phyloP scores from a whole-genome alignment of 1,140 invertebrate species.

The Scaptomyza hsui region DNA sequence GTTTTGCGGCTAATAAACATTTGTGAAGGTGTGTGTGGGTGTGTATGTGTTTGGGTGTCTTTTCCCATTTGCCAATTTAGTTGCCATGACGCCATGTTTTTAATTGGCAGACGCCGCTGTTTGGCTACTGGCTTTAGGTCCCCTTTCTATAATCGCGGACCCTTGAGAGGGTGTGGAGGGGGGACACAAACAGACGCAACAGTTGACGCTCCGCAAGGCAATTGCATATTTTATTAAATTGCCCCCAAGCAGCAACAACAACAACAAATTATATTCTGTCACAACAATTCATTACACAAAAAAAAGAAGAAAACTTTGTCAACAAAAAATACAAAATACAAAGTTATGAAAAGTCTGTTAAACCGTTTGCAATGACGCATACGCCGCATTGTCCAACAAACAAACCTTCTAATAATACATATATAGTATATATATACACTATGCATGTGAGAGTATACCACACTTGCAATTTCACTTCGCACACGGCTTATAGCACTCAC shows the following conservation, averaged over 20 bases:
- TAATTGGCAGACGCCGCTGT: conserved; percentile 66
- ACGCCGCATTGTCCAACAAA: conserved; percentile 52
- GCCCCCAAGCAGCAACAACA: conserved; percentile 37
- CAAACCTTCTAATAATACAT: conserved; percentile 18
- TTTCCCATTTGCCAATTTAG: conserved; percentile 34
- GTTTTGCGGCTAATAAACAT: conserved; percentile 82
- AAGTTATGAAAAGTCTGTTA: conserved; percentile 68
- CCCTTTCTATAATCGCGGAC: background rate
- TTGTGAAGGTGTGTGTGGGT: conserved; percentile 47
- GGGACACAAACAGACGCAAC: conserved; percentile 26
- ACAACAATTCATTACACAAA: conserved; percentile 80
- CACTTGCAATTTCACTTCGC: background rate
- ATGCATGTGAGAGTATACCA: background rate
- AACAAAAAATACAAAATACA: conserved; percentile 13
- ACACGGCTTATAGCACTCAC: conserved; percentile 17
- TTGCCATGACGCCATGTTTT: conserved; percentile 79
- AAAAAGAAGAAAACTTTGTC: conserved; percentile 55
- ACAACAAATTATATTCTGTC: conserved; percentile 64
- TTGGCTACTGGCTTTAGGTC: conserved; percentile 17
- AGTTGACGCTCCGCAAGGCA: conserved; percentile 55
- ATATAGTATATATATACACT: conserved; percentile 14
- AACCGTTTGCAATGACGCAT: conserved; percentile 72
- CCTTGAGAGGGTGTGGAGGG: conserved; percentile 16
- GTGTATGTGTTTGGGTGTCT: conserved; percentile 4
- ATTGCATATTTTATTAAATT: conserved; percentile 82